Conservation (phyloP, 1,140 invertebrate species). For the Leptopilina clavipes region DNA sequence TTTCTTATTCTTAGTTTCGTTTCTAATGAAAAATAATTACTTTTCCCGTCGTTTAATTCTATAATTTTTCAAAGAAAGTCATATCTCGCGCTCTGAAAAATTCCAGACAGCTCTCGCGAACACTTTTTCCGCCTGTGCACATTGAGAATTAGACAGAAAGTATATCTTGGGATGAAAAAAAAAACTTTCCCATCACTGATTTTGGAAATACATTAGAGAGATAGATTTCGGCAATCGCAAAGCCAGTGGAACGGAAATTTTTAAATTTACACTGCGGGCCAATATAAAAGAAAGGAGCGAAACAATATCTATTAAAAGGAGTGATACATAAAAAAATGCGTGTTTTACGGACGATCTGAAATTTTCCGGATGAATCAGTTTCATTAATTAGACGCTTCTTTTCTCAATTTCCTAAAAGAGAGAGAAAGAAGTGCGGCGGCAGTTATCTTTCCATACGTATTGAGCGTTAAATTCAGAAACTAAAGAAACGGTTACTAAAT, state of each 20-base stretch:
- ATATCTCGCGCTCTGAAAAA: slow-evolving; percentile 37
- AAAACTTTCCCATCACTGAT: not conserved
- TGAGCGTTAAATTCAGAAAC: slow-evolving; percentile 42
- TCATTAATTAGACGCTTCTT: slow-evolving; percentile 35
- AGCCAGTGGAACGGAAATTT: slow-evolving; percentile 7
- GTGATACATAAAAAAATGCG: slow-evolving; percentile 35
- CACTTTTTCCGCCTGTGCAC: not conserved
- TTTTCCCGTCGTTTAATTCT: no score
- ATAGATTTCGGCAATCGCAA: not conserved
- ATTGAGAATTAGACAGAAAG: not conserved
- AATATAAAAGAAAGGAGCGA: slow-evolving; percentile 23
- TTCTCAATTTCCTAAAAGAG: slow-evolving; percentile 33
- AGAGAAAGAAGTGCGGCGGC: no score
- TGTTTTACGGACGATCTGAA: slow-evolving; percentile 23
- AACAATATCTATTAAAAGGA: slow-evolving; percentile 17
- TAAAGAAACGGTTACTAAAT: slow-evolving; percentile 41
- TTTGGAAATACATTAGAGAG: not conserved
- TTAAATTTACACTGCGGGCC: not conserved
- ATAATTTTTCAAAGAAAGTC: no score
- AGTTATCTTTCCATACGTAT: slow-evolving; percentile 1
- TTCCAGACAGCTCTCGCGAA: no score
- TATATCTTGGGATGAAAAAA: not conserved
- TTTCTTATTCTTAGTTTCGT: no score
- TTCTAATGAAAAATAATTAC: slow-evolving; percentile 13
- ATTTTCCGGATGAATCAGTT: slow-evolving; percentile 34